Base-by-base conservation (phyloP, 1,140 invertebrate genomes). In the Arion vulgaris region DNA sequence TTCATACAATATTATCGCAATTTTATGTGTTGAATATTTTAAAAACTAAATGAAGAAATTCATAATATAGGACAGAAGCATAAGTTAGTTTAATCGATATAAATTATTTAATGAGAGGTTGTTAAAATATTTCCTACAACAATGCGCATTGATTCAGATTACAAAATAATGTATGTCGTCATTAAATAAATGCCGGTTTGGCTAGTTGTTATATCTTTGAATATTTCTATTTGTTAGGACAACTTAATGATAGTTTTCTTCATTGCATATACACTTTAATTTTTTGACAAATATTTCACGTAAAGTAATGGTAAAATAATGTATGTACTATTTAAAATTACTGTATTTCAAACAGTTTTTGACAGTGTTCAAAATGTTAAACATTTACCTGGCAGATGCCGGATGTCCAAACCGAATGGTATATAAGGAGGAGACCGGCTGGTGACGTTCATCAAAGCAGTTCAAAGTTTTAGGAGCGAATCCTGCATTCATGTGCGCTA, bases 111-210 rank as follows among this genome's bases (percentile, higher is more conserved):
- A 45, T 45, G 15, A 45, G 41, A 7, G 15, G 41, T 15, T 7
- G 41, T 45, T 41, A 39, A 73, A 4, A 11, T 41, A 2, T 66
- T 32, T 1, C 28, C 26, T 17, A 26, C 71, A 73, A 73, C 26
- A 39, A 1, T 32, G 23, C 41, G 71, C 41, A 41, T 49, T 73
- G 26, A 73, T 49, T 39, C n/a, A 13, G 68, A 39, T 26, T 49
- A 49, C 38, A 73, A 49, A 73, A 73, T 49, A 73, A 41, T 73
- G 41, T n/a, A 39, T 49, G 41, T 49, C 71, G 71, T 41, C 71
- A 73, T 73, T 7, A 4, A 41, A 19, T 7, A n/a, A n/a, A 13
- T 73, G 41, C 71, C 71, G 41, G 23, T 73, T 26, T 73, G 71
- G 38, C 41, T 34, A 73, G 1, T 19, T n/a, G n/a, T n/a, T n/a